These are phyloP conservation scores for Tetramorium alpestre DNA, from an alignment of 1,140 invertebrate species.

Conservation along the genomic window DNA sequence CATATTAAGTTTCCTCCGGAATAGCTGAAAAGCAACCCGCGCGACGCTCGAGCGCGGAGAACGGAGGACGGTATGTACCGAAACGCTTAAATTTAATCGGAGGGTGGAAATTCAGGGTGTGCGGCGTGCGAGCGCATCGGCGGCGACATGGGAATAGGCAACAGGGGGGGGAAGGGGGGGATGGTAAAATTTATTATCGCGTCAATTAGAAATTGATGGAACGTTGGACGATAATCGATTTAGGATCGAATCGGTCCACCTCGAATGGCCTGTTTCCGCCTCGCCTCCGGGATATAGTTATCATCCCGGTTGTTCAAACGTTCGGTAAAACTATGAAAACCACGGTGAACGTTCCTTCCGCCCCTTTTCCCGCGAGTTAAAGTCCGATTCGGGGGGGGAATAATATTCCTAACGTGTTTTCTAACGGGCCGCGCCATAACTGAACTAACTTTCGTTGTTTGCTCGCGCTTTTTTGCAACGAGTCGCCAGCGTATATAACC, in stretches of 20 bases:
- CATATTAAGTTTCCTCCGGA: constrained; percentile 51
- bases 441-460: constrained; percentile 37
- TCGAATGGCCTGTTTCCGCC: constrained; percentile 30
- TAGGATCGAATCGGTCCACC: constrained; percentile 74
- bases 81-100: constrained; percentile 74
- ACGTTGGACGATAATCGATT: constrained; percentile 81
- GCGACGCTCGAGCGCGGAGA: constrained; percentile 39
- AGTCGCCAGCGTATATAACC: neutral
- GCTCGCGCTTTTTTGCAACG: constrained; percentile 12
- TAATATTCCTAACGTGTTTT: constrained; percentile 53
- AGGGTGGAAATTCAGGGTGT: constrained; percentile 65
- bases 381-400: constrained; percentile 46
- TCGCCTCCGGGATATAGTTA: constrained; percentile 9
- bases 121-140: constrained; percentile 27
- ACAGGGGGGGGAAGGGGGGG: constrained; percentile 13
- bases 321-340: constrained; percentile 41
- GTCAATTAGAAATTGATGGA: constrained; percentile 82
- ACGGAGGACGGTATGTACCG: constrained; percentile 58
- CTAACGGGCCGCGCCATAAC: constrained; percentile 19
- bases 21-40: constrained; percentile 46
- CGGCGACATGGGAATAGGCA: constrained; percentile 66
- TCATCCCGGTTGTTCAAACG: constrained; percentile 39
- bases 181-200: constrained; percentile 81
- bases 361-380: constrained; percentile 15
- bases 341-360: neutral